These are phyloP conservation scores for Alviniconcha marisindica DNA, from an alignment of 1,140 invertebrate genomes.

Conservation along the genomic window DNA sequence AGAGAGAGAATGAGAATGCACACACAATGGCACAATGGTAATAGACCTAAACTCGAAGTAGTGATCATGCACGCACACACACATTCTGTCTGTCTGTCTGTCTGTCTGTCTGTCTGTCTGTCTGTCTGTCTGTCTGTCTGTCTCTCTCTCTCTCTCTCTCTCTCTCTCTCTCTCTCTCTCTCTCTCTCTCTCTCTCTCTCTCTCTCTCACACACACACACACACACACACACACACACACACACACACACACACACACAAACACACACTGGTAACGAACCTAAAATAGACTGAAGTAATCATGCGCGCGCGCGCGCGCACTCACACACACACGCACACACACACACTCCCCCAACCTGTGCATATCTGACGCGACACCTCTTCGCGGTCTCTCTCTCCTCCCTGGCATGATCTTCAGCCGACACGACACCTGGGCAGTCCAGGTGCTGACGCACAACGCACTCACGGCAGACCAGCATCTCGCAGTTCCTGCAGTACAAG, in stretches of 20 bases:
- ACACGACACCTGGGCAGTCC: not conserved
- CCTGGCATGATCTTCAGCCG: not conserved
- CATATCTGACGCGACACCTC: not conserved
- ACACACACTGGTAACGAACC: no score
- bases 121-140: no score
- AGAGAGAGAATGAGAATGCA: not conserved
- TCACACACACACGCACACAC: not conserved
- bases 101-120: no score
- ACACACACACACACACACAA: not conserved
- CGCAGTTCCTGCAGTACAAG: conserved; percentile 35
- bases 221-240: conserved; percentile 10
- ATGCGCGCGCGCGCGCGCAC: not conserved
- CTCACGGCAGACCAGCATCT: not conserved
- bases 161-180: not conserved
- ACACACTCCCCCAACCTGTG: not conserved
- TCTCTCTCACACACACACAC: not conserved
- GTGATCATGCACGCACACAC: not conserved
- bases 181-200: not conserved
- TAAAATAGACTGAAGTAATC: not conserved
- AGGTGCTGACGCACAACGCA: not conserved
- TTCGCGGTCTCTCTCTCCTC: conserved; percentile 12
- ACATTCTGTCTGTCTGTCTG: no score
- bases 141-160: no score
- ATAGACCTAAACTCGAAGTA: no score
- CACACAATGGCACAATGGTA: not conserved